Percentiles rank a stretch among this genome's conserved stretches.
Conservation (phyloP, 2,113 vertebrate genomes). For the Ornithorhynchus anatinus region DNA sequence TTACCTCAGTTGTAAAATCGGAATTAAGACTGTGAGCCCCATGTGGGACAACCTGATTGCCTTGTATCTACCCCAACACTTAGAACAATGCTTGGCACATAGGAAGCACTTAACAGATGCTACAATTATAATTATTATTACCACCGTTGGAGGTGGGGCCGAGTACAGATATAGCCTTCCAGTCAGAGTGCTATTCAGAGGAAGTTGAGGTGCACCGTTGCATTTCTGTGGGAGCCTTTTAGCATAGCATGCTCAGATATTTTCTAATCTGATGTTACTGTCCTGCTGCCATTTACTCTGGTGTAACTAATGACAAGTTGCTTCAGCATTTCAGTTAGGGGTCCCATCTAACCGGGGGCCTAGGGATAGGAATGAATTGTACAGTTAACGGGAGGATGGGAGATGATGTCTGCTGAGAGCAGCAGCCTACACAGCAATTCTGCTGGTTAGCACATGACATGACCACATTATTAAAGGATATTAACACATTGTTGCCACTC, state of each 20-base stretch:
- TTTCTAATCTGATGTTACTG: not conserved
- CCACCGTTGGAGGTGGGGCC: too few relatives aligned
- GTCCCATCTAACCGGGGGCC: not conserved
- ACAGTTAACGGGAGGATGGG: not conserved
- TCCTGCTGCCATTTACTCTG: not conserved
- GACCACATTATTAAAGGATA: not conserved
- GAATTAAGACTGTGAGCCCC: too few relatives aligned
- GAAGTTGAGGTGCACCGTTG: not conserved
- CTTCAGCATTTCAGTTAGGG: not conserved
- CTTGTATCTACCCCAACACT: too few relatives aligned
- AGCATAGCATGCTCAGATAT: not conserved
- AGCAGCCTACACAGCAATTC: not conserved
- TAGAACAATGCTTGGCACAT: too few relatives aligned
- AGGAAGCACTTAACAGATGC: too few relatives aligned
- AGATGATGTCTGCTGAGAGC: not conserved
- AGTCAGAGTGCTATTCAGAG: not conserved
- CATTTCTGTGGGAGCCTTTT: not conserved
- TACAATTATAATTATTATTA: too few relatives aligned
- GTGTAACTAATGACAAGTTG: not conserved
- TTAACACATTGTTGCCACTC: not conserved
- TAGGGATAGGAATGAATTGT: not conserved
- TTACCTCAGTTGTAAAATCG: too few relatives aligned
- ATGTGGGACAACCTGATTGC: too few relatives aligned
- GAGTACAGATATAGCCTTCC: not conserved
- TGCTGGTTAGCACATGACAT: not conserved